Evolutionary conservation across 2,797 vertebrate species (phyloP).

Genomic region (Myotis myotis): DNA sequence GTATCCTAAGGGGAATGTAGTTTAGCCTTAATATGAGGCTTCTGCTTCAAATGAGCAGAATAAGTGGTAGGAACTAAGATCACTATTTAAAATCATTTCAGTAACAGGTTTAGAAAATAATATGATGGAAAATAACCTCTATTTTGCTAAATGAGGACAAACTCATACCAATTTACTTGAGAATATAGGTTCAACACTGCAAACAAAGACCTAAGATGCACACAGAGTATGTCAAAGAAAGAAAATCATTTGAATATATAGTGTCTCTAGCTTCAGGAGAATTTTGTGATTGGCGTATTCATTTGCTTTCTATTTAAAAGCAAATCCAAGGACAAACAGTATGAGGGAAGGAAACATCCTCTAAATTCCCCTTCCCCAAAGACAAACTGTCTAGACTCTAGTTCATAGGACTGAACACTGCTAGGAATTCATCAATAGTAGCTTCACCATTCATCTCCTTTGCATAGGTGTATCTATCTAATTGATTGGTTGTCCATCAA

Average conservation of each 20-base stretch:
- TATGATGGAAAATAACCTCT: constrained; percentile 9
- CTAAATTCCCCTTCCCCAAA: constrained; percentile 45
- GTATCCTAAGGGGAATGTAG: background rate
- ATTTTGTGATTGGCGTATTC: constrained; percentile 47
- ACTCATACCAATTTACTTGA: constrained; percentile 26
- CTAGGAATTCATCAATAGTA: constrained; percentile 41
- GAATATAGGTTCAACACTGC: background rate
- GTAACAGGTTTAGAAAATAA: constrained; percentile 30
- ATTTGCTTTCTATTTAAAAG: constrained; percentile 59
- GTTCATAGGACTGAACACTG: constrained; percentile 9
- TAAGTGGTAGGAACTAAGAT: background rate
- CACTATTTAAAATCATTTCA: background rate
- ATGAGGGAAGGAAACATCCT: background rate
- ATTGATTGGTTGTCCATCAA: constrained; percentile 67
- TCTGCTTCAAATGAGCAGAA: constrained; percentile 32
- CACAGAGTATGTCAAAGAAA: constrained; percentile 21
- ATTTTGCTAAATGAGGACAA: constrained; percentile 12
- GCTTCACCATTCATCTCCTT: background rate
- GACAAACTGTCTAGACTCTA: constrained; percentile 2
- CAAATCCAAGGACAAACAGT: constrained; percentile 52
- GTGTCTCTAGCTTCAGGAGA: constrained; percentile 13
- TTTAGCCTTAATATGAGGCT: constrained; percentile 7
- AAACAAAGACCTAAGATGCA: background rate
- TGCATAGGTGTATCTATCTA: constrained; percentile 48
- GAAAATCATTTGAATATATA: constrained; percentile 24